Conservation (phyloP, 2,888 invertebrate species). For the Himalopsyche kuldschensis region DNA sequence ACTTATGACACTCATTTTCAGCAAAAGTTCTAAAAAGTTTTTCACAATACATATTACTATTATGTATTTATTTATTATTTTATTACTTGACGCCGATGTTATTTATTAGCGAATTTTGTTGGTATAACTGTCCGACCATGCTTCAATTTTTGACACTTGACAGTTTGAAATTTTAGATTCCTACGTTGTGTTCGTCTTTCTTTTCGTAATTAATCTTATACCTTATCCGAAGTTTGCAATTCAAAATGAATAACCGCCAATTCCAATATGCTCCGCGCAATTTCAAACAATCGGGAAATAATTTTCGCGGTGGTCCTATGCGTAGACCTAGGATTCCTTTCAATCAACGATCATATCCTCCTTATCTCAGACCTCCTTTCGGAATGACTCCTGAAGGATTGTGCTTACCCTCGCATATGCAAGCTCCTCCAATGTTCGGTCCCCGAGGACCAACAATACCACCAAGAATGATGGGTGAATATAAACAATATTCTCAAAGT, state of each 20-base stretch:
- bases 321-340: constrained; percentile 19
- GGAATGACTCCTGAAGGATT: constrained; percentile 46
- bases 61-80: too few relatives aligned
- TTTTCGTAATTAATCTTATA: too few relatives aligned
- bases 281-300: background rate
- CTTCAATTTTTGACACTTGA: too few relatives aligned
- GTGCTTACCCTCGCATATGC: constrained; percentile 46
- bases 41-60: too few relatives aligned
- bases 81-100: too few relatives aligned
- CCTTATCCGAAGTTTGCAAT: too few relatives aligned
- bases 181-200: too few relatives aligned
- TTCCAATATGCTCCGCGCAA: background rate
- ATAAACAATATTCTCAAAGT: background rate
- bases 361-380: constrained; percentile 19
- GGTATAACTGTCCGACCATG: too few relatives aligned
- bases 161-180: too few relatives aligned
- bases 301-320: constrained; percentile 9
- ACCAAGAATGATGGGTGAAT: constrained; percentile 42
- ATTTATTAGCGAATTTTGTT: too few relatives aligned
- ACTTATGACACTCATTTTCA: too few relatives aligned
- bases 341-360: constrained; percentile 10
- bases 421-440: constrained; percentile 51
- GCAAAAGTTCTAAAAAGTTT: too few relatives aligned
- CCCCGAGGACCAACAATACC: constrained; percentile 48
- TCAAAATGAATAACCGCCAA: background rate